Percentiles rank a stretch among this genome's conserved stretches.
Conservation (phyloP, 2,797 vertebrate genomes). For the Enteromius treurensis region DNA sequence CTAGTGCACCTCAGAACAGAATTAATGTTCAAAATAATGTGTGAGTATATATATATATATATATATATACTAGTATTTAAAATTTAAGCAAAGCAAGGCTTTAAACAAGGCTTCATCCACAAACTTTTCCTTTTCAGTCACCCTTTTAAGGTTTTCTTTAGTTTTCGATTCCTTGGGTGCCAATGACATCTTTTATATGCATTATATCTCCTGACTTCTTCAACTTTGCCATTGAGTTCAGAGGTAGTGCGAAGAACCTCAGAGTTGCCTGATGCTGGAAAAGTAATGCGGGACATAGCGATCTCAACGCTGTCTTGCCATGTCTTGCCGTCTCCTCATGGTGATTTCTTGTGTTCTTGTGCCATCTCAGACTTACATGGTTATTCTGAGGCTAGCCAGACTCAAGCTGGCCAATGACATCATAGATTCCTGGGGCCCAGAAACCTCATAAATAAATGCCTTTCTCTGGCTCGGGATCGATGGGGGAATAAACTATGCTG, state of each 20-base stretch:
- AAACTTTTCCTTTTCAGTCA: not conserved
- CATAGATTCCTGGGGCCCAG: slow-evolving; percentile 56
- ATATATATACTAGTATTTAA: not conserved
- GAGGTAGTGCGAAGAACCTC: slow-evolving; percentile 41
- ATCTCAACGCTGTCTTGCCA: slow-evolving; percentile 15
- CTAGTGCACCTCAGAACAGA: too few relatives aligned
- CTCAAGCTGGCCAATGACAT: slow-evolving; percentile 57
- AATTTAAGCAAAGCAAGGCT: not conserved
- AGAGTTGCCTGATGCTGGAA: slow-evolving; percentile 27
- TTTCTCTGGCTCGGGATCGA: slow-evolving; percentile 32
- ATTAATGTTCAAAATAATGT: too few relatives aligned
- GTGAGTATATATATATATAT: not conserved
- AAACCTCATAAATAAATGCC: slow-evolving; percentile 59
- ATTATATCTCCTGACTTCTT: slow-evolving; percentile 21
- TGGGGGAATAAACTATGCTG: slow-evolving; percentile 12
- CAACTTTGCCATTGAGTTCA: slow-evolving; percentile 43
- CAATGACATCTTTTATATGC: slow-evolving; percentile 38
- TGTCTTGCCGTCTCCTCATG: not conserved
- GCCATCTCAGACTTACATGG: slow-evolving; percentile 31
- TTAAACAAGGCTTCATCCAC: not conserved
- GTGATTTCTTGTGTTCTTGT: slow-evolving; percentile 34
- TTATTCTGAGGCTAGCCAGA: slow-evolving; percentile 54
- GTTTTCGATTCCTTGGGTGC: slow-evolving; percentile 27
- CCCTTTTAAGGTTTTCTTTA: not conserved
- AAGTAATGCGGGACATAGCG: not conserved